Conservation (phyloP, 92 coral and sea anemone genomes). For the Phenganax stokvisi region DNA sequence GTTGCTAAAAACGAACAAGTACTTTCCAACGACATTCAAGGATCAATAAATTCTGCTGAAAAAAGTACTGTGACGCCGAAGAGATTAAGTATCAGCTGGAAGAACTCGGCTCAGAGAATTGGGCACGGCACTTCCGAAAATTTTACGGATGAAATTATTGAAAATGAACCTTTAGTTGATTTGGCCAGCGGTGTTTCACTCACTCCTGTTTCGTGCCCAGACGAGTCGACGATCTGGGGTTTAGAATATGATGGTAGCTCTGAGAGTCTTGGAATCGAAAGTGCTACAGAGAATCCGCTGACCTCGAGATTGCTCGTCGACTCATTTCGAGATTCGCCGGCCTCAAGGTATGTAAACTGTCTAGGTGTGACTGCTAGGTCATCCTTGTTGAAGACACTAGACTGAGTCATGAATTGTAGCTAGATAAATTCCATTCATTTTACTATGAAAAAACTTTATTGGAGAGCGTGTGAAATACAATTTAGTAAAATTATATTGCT, state of each 20-base stretch:
- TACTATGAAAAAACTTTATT: too few species aligned
- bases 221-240: conserved; percentile 21
- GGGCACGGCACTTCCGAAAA: not conserved
- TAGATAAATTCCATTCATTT: too few species aligned
- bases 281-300: not conserved
- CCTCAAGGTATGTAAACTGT: conserved; percentile 69
- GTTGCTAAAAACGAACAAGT: not conserved
- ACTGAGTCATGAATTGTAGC: too few species aligned
- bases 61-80: not conserved
- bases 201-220: conserved; percentile 50
- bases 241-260: conserved; percentile 38
- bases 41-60: not conserved
- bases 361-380: too few species aligned
- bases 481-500: not conserved
- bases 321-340: conserved; percentile 43
- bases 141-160: not conserved
- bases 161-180: conserved; percentile 45
- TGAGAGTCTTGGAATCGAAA: conserved; percentile 57
- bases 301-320: conserved; percentile 34
- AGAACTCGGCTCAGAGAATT: not conserved
- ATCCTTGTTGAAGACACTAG: too few species aligned
- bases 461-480: not conserved
- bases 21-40: not conserved
- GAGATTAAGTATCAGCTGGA: not conserved
- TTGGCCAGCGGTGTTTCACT: conserved; percentile 71